Conservation (phyloP, 2,888 invertebrate genomes). For the Erannis defoliaria region DNA sequence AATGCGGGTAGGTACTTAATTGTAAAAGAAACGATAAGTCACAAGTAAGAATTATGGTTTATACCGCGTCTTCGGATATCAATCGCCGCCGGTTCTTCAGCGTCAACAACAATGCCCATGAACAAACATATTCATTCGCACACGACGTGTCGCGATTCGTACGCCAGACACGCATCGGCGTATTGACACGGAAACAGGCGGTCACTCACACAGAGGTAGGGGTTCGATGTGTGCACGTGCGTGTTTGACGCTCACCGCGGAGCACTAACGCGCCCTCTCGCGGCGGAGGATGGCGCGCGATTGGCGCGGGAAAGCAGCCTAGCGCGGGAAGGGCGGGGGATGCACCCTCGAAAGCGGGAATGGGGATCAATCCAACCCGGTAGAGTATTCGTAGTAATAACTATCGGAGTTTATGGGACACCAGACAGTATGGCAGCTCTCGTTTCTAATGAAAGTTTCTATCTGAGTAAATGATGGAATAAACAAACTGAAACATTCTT, state of each 20-base stretch:
- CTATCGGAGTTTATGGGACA: constrained; percentile 8
- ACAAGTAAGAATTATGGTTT: constrained; percentile 61
- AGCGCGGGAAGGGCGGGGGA: constrained; percentile 70
- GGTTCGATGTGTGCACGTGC: constrained; percentile 68
- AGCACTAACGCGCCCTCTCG: constrained; percentile 75
- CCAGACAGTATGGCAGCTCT: constrained; percentile 27
- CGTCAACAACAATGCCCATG: constrained; percentile 70
- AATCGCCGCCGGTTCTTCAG: constrained; percentile 66
- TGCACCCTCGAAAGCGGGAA: constrained; percentile 67
- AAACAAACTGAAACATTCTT: neutral
- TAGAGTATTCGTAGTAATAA: constrained; percentile 51
- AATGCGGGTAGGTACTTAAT: constrained; percentile 23
- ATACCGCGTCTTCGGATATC: constrained; percentile 68
- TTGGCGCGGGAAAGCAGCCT: constrained; percentile 66
- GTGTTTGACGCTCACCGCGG: constrained; percentile 50
- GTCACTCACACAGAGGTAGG: constrained; percentile 74
- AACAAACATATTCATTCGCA: constrained; percentile 79
- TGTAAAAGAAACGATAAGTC: constrained; percentile 46
- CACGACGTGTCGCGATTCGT: constrained; percentile 69
- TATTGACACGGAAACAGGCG: constrained; percentile 76
- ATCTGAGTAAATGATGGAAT: neutral
- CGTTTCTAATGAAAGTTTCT: constrained; percentile 4
- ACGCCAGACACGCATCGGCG: constrained; percentile 78
- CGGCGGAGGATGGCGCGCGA: constrained; percentile 82
- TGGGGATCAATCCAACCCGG: constrained; percentile 66